Evolutionary conservation across 1,140 invertebrate genomes (phyloP), one percentile per base, ranked within the genome.

Genomic region (Bombus fervidus): DNA sequence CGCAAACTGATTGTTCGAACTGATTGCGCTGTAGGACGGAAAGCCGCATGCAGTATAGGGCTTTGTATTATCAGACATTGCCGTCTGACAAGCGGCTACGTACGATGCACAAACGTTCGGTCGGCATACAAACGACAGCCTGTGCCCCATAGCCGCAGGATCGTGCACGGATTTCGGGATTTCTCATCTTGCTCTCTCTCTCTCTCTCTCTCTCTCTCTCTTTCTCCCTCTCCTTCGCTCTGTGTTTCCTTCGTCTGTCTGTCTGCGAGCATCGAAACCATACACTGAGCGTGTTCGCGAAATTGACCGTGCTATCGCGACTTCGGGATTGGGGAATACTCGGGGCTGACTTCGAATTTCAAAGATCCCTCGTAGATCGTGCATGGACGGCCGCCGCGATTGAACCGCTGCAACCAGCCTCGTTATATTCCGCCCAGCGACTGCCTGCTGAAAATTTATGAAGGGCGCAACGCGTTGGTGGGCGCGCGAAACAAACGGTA

Each of bases 11-110:
- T 85, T 85, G 83, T 80, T 72, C 83, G 66, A 53, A 43, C 76
- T 85, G 83, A 85, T 85, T 85, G 83, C 83, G 31, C 66, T 57
- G 64, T 43, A 47, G 75, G 82, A 72, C 62, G 76, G 75, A 71
- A 71, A 72, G 66, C 76, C 66, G 66, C n/a, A 31, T 71, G 47
- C 81, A 28, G 64, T 57, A 62, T 53, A 53, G 53, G 76, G 83
- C 83, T 85, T 85, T 85, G 83, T 85, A 80, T 69, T 80, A 85
- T 85, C 83, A 78, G 76, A 64, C 83, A 80, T 72, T 84, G 82
- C 75, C 62, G 76, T 85, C 83, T 64, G 76, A 80, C 76, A 78
- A 84, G 12, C 47, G 72, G 66, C 47, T 71, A 72, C 82, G 53
- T 72, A 72, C 47, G 64, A 77, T 75, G 76, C 53, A 57, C 83